Evolutionary conservation across 1,140 invertebrate genomes (phyloP).

Genomic region (Drosophila orosa): DNA sequence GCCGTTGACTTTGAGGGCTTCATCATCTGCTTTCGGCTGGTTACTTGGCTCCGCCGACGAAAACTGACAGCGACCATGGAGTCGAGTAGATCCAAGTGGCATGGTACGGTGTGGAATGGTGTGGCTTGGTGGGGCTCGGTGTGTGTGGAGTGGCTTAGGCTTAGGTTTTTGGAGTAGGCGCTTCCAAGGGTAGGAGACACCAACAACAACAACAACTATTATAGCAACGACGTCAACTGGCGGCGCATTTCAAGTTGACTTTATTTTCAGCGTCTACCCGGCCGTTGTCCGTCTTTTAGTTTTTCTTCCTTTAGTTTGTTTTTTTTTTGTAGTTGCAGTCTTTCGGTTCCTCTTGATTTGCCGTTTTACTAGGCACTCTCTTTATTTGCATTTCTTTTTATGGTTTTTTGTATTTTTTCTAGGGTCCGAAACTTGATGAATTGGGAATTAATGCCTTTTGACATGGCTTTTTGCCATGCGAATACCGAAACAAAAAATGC

Average conservation of each 20-base stretch:
- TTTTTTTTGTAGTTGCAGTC: constrained; percentile 3
- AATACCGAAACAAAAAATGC: constrained; percentile 8
- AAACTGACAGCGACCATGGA: constrained; percentile 75
- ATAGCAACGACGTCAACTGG: constrained; percentile 50
- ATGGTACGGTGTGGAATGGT: constrained; percentile 14
- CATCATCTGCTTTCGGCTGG: constrained; percentile 81
- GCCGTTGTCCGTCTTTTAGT: constrained; percentile 37
- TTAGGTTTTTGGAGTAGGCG: constrained; percentile 79
- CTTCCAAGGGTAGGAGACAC: constrained; percentile 73
- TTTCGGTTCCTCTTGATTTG: constrained; percentile 43
- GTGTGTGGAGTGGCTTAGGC: constrained; percentile 66
- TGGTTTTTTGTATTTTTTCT: constrained; percentile 13
- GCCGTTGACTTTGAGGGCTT: constrained; percentile 79
- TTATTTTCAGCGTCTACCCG: constrained; percentile 68
- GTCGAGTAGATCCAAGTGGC: constrained; percentile 31
- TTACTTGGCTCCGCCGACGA: constrained; percentile 67
- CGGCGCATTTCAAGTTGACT: constrained; percentile 81
- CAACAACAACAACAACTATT: constrained; percentile 27
- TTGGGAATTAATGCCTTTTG: constrained; percentile 77
- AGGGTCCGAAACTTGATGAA: constrained; percentile 76
- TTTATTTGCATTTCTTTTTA: constrained; percentile 47
- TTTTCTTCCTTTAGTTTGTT: constrained; percentile 1
- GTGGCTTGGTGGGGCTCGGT: not conserved
- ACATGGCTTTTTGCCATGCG: constrained; percentile 36
- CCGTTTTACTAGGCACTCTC: constrained; percentile 47